A percentile compares a stretch with the other conserved stretches of the same genome.
Evolutionary conservation across 1,140 invertebrate species (phyloP).

Genomic region (Eriocheir sinensis): DNA sequence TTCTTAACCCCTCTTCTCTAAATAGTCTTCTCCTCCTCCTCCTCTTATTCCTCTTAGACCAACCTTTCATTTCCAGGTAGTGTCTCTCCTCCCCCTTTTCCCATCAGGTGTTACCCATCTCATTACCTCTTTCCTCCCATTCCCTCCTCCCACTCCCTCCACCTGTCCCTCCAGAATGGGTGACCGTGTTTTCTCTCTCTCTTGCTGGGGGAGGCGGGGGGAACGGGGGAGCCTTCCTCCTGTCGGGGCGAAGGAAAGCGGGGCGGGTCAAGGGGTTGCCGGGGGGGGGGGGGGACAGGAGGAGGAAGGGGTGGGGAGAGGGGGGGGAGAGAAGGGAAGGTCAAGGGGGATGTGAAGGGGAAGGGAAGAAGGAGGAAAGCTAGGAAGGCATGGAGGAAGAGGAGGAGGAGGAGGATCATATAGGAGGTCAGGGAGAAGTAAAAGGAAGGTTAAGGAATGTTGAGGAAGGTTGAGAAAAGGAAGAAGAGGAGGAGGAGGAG

Average conservation of each 20-base stretch:
- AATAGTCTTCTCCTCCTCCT: conserved; percentile 38
- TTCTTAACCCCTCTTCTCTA: too few relatives aligned
- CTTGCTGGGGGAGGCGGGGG: neutral
- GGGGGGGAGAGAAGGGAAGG: neutral
- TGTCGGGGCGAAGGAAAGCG: neutral
- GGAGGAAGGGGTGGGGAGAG: neutral
- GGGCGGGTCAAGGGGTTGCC: neutral
- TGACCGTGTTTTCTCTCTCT: neutral
- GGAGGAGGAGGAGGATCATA: neutral
- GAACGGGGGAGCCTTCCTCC: neutral
- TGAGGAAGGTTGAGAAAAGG: too few relatives aligned
- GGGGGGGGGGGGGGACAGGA: neutral
- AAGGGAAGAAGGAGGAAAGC: neutral
- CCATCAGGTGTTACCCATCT: neutral
- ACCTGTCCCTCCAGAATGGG: too few relatives aligned
- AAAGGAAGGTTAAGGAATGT: too few relatives aligned
- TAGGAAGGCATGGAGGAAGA: too few relatives aligned
- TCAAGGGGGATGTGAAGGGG: neutral
- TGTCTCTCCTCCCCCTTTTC: neutral
- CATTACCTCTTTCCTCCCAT: too few relatives aligned
- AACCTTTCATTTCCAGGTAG: neutral
- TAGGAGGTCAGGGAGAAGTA: neutral
- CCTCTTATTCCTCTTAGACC: neutral
- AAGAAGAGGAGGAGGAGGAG: neutral
- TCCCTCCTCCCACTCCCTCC: too few relatives aligned